A percentile compares a stretch with the other conserved stretches of the same genome.
These are phyloP conservation scores for Stenopsyche tienmushanensis DNA, from an alignment of 1,140 invertebrate species.

Conservation along the genomic window DNA sequence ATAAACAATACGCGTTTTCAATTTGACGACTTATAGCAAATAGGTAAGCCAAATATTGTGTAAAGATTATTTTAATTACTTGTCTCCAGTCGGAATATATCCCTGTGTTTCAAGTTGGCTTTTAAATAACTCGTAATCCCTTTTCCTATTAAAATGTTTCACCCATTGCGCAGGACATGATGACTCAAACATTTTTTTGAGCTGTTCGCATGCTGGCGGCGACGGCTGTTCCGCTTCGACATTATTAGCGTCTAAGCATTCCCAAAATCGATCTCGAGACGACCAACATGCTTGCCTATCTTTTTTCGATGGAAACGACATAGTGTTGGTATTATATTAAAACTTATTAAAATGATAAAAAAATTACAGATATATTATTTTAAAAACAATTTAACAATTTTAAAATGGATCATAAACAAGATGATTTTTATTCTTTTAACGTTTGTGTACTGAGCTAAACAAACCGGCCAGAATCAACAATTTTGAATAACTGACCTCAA, in stretches of 20 bases:
- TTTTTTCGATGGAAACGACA: slow-evolving; percentile 83
- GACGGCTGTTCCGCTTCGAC: slow-evolving; percentile 46
- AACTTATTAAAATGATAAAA: slow-evolving; percentile 4
- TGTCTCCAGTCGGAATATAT: slow-evolving; percentile 64
- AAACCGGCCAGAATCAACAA: slow-evolving; percentile 23
- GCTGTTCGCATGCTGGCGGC: slow-evolving; percentile 65
- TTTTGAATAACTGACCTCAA: slow-evolving; percentile 38
- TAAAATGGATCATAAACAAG: background rate
- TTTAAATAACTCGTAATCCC: slow-evolving; percentile 86
- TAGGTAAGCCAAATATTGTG: too few relatives aligned
- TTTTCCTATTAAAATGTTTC: slow-evolving; percentile 90
- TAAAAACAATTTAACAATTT: slow-evolving; percentile 1
- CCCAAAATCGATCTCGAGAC: slow-evolving; percentile 84
- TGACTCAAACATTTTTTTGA: slow-evolving; percentile 77
- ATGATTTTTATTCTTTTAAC: slow-evolving; percentile 6
- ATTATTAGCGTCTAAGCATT: slow-evolving; percentile 75
- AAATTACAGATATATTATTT: slow-evolving; percentile 7
- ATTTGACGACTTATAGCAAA: too few relatives aligned
- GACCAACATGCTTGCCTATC: slow-evolving; percentile 82
- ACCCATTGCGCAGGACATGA: slow-evolving; percentile 88
- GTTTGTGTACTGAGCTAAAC: slow-evolving; percentile 2
- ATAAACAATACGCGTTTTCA: too few relatives aligned
- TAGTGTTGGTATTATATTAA: slow-evolving; percentile 48
- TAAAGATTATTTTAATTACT: too few relatives aligned
- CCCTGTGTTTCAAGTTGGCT: slow-evolving; percentile 82